Conservation (phyloP, 2,797 vertebrate genomes). For the Sternarchorhynchus goeldii region DNA sequence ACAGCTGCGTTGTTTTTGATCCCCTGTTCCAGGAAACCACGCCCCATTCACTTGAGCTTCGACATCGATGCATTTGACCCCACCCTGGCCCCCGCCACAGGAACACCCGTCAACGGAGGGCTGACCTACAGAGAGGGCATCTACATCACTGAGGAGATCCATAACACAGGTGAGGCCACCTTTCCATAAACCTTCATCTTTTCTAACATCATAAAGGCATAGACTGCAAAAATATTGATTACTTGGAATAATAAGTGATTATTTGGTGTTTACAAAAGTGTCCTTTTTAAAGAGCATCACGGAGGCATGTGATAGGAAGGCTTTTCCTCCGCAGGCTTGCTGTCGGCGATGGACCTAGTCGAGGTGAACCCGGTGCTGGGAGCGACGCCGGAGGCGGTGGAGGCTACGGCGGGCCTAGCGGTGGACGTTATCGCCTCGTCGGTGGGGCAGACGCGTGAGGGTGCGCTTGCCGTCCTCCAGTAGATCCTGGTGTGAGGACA, state of each 20-base stretch:
- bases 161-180: conserved; percentile 87
- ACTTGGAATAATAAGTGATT: too few species aligned
- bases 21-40: conserved; percentile 78
- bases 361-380: conserved; percentile 93
- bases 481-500: conserved; percentile 79
- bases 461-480: conserved; percentile 77
- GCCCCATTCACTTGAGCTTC: conserved; percentile 93
- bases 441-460: conserved; percentile 91
- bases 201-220: too few species aligned
- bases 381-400: conserved; percentile 81
- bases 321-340: conserved; percentile 77
- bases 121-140: conserved; percentile 98
- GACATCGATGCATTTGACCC: conserved; percentile 98
- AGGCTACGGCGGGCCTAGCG: conserved; percentile 85
- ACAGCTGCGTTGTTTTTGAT: neutral
- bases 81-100: conserved; percentile 92
- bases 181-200: neutral
- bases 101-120: conserved; percentile 93
- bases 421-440: conserved; percentile 90
- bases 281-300: neutral
- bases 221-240: too few species aligned
- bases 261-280: too few species aligned
- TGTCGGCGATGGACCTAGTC: conserved; percentile 93
- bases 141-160: conserved; percentile 94
- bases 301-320: neutral